Evolutionary conservation across 2,797 vertebrate species (phyloP), one percentile per base, ranked within the genome.

Genomic region (Hafferia zeledoni): DNA sequence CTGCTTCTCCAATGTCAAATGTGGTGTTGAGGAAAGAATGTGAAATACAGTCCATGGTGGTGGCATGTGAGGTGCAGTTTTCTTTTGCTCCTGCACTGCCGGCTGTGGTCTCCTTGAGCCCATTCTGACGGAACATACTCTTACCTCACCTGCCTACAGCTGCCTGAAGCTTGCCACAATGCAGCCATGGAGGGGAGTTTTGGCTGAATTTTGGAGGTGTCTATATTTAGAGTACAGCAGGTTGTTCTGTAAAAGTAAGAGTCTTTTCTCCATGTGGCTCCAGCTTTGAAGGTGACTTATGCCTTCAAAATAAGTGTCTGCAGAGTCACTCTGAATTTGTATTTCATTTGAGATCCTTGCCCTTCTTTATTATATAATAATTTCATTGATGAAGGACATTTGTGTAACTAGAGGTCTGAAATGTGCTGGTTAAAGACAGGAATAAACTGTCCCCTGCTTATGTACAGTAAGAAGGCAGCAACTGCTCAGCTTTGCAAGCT

Each of bases 351-450:
- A 72, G 90, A 91, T 65, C 65, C 25, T 30, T 75, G 25, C 10
- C 7, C 25, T 83, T n/a, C 39, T 49, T 83, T 81, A 20, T 83
- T 90, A 49, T 50, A 31, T 39, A 72, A 57, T 75, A 86, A 44
- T 60, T 90, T 67, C 11, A 50, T 19, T 89, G 44, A 83, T 70
- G 78, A 95, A 94, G 88, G 88, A 6, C 70, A 35, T 93, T 91
- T 25, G 63, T 52, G 20, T 64, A 67, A 39, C 47, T 53, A 0
- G 6, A 56, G 37, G 57, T 35, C 64, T 90, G 81, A 64, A 71
- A 53, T 5, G 5, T 57, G n/a, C 71, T 52, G 71, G 56, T 83
- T 84, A 63, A 92, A 86, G 86, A 46, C 56, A 60, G 24, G 60
- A 87, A 74, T 77, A 74, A 94, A 74, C 39, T 87, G 57, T 87